Base-by-base conservation (phyloP, 2,113 vertebrate genomes). In the Heterochromis multidens region DNA sequence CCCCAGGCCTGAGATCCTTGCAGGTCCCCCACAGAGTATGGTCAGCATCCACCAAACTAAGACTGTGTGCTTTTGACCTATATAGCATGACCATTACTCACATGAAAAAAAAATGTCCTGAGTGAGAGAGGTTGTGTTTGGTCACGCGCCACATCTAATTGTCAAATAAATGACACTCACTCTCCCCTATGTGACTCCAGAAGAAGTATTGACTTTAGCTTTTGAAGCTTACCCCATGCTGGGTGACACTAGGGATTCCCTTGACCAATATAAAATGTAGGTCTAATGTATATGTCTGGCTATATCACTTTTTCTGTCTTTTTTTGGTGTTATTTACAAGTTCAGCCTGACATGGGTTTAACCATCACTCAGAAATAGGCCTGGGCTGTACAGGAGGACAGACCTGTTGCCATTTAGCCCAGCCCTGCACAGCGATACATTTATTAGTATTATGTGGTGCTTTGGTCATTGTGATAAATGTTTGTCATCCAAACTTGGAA, bases 1-100 rank as follows among this genome's bases (percentile, higher is more conserved):
- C 92, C 82, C 89, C 78, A 89, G 83, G 85, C 80, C 86, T 80
- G 85, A 88, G 91, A 89, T 90, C 86, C 84, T 85, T 61, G 80
- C 78, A 77, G 82, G 91, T 86, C 72, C 86, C 94, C 94, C 70
- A 76, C 89, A 79, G 92, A 87, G 86, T 89, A 25, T 90, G 91
- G 92, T 93, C 94, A 93, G 82, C 84, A 86, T 85, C 84, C 84
- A 77, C 87, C 83, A 65, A 80, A 79, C 90, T 88, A 85, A 82
- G 80, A 35, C 82, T 74, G 86, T 91, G 86, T 84, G 82, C 82
- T 88, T 91, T 91, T 94, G 93, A 91, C 94, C 94, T 90, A 94
- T 90, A 95, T 95, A 94, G 79, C 89, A 35, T 82, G 80, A 89
- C 89, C 92, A 76, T 77, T 79, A 84, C 86, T 85, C 25, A 19